Base-by-base conservation (phyloP, 2,113 vertebrate species). In the Hippocampus zosterae region DNA sequence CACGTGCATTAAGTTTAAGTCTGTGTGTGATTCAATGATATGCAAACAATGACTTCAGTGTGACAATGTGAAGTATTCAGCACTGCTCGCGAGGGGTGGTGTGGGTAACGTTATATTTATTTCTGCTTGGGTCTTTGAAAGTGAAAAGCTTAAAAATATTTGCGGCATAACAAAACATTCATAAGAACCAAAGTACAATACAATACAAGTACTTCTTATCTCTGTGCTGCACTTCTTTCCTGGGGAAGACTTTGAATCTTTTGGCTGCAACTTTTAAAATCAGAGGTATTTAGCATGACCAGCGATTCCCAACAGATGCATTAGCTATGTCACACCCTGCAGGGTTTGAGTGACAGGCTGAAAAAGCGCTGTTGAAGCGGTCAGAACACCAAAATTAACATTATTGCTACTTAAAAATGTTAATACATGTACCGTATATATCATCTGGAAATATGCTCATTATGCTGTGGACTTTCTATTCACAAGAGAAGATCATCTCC, bases 11-110 rank as follows among this genome's bases (percentile, higher is more conserved):
- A 82, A 59, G 71, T 81, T 83, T 15, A 70, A 67, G 70, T 69
- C 74, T 66, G 63, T 78, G 61, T 80, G 79, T 75, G 65, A 78
- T 53, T 65, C 65, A 67, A n/a, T 40, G 78, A 73, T 46, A 69
- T 65, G 74, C 68, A 66, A 69, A 70, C 40, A 57, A 46, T 1
- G 48, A 77, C 68, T 62, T 69, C 21, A 67, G 64, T 44, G 11
- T 64, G 73, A 77, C 71, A 72, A 68, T 60, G 62, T 6, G 8
- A 71, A 65, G 65, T 75, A 77, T 78, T 82, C 68, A 83, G 67
- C 48, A 70, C 25, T 46, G 53, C 46, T 79, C 73, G 76, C 73
- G 41, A 21, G 12, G 68, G 33, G 57, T 29, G n/a, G 21, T 16
- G 59, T 53, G 37, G 37, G 16, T 27, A 74, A 67, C 68, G 46